These are phyloP conservation scores for Planiliza haematocheilus DNA, from an alignment of 2,113 vertebrate species.

Conservation along the genomic window DNA sequence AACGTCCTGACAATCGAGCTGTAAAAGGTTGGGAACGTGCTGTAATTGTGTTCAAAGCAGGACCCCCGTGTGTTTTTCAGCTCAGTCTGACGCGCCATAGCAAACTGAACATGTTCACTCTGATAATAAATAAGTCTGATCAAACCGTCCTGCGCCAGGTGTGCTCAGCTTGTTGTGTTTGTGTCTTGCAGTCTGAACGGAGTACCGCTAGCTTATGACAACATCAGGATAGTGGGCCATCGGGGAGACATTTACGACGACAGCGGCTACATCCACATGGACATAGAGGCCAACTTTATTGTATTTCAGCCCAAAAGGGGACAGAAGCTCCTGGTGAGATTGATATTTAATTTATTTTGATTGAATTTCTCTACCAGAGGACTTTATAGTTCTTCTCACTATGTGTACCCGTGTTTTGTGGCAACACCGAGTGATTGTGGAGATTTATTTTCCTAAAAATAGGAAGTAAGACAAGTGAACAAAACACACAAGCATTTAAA, in stretches of 20 bases:
- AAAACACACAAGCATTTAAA: neutral
- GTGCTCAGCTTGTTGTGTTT: neutral
- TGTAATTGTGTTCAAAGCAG: too few species aligned
- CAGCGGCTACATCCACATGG: conserved; percentile 91
- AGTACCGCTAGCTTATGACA: conserved; percentile 93
- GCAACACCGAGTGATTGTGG: too few species aligned
- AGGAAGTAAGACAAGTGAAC: neutral
- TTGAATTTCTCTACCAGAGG: neutral
- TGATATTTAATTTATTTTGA: neutral
- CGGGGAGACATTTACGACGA: conserved; percentile 93
- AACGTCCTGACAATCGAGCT: too few species aligned
- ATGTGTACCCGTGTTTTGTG: neutral
- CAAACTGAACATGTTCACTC: too few species aligned
- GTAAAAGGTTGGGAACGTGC: too few species aligned
- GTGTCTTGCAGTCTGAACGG: conserved; percentile 86
- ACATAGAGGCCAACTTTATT: conserved; percentile 92
- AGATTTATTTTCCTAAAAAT: neutral
- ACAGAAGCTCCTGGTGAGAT: conserved; percentile 88
- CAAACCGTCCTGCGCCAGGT: too few species aligned
- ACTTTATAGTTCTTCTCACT: neutral
- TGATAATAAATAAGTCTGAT: too few species aligned
- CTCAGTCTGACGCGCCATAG: too few species aligned
- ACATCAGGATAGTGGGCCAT: conserved; percentile 87
- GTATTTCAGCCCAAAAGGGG: conserved; percentile 89
- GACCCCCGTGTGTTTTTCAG: too few species aligned